Percentiles rank a stretch among this genome's conserved stretches.
Evolutionary conservation across 2,113 vertebrate species (phyloP).

Genomic region (Ictalurus furcatus): DNA sequence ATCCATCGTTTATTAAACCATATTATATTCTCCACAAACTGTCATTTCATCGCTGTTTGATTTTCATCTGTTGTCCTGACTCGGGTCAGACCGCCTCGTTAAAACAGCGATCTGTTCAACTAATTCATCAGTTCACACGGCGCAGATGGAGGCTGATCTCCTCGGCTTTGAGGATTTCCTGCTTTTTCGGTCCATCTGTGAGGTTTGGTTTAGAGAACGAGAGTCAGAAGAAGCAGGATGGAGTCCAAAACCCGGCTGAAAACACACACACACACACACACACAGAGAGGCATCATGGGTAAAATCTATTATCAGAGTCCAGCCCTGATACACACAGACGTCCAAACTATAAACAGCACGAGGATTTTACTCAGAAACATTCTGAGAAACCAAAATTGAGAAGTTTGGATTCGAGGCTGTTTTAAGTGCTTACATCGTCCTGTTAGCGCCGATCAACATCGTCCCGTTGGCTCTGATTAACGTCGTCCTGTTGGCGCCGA

Average conservation of each 20-base stretch:
- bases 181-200: neutral
- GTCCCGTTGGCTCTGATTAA: no score
- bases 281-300: neutral
- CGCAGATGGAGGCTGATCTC: neutral
- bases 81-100: neutral
- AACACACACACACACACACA: conserved; percentile 28
- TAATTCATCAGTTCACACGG: neutral
- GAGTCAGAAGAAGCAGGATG: neutral
- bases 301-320: no score
- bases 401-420: no score
- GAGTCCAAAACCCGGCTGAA: neutral
- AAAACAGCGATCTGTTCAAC: neutral
- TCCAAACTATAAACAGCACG: neutral
- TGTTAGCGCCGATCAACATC: no score
- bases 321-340: neutral
- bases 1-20: neutral
- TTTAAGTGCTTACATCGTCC: no score
- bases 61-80: neutral
- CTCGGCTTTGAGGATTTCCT: neutral
- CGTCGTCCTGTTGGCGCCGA: no score
- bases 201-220: neutral
- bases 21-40: neutral
- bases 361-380: no score
- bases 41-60: neutral
- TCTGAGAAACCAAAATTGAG: no score